These are phyloP conservation scores for Linepithema humile DNA, from an alignment of 1,140 invertebrate genomes.

Conservation along the genomic window DNA sequence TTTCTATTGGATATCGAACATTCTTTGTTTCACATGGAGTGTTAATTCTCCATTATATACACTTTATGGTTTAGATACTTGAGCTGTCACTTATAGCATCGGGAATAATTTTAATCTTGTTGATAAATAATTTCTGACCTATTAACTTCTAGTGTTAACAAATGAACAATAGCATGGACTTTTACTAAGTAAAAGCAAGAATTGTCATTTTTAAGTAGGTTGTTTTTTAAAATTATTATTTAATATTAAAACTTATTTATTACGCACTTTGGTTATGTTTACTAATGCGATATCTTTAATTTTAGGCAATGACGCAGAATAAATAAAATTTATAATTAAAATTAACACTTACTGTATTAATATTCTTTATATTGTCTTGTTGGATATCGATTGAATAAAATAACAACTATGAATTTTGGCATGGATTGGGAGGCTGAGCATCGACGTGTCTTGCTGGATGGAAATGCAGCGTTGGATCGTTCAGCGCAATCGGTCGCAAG, in stretches of 20 bases:
- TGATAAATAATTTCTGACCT: neutral
- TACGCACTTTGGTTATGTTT: conserved; percentile 2
- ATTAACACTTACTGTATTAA: neutral
- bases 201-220: neutral
- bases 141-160: neutral
- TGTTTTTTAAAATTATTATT: neutral
- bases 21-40: too few species aligned
- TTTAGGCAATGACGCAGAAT: neutral
- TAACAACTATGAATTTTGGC: conserved; percentile 79
- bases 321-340: neutral
- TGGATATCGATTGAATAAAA: conserved; percentile 2
- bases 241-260: neutral
- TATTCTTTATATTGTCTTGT: neutral
- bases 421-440: conserved; percentile 84
- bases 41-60: too few species aligned
- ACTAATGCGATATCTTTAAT: neutral
- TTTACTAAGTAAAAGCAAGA: neutral
- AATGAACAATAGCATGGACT: neutral
- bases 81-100: too few species aligned
- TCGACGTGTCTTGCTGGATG: conserved; percentile 85
- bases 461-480: conserved; percentile 86
- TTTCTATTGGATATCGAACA: neutral
- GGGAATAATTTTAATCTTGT: too few species aligned
- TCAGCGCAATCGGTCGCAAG: conserved; percentile 88
- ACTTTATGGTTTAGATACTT: neutral